Base-by-base conservation (phyloP, 2,797 vertebrate genomes). In the Megaceryle alcyon region DNA sequence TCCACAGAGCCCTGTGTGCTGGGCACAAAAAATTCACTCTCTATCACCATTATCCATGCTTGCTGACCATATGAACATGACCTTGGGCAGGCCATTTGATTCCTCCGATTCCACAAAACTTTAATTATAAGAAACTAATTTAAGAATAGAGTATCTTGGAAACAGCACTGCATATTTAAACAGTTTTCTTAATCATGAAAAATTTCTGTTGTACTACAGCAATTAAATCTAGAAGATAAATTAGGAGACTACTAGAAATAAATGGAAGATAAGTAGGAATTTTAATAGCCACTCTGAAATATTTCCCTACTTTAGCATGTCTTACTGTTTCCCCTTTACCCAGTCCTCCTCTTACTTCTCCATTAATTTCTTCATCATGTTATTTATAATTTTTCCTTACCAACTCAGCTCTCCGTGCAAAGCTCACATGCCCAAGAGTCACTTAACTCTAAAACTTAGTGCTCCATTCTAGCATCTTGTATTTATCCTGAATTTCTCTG, bases 241-340 rank as follows among this genome's bases (percentile, higher is more conserved):
- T 53, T 20, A 80, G 0, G 0, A 79, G 22, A 87, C 20, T 26
- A 71, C 5, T 37, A 88, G 61, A 89, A 82, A 37, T 33, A 85
- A 93, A 77, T n/a, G 3, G 33, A 73, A 91, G 26, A 19, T 37
- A 87, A 87, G 3, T 26, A 43, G 86, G 18, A 64, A 82, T 65
- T 77, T 3, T 64, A 33, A 61, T 2, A 86, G 68, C 12, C 37
- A 54, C 21, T 63, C 43, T 57, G 66, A 76, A 87, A 73, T 10
- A 17, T 0, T 41, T 5, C n/a, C 12, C 35, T 59, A 37, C 22
- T 81, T 92, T 39, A 56, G 8, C 3, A 8, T 0, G 0, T 37
- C 54, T 65, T 33, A 26, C 2, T 53, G 41, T 28, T 83, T 83
- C 13, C 26, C 19, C 44, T 23, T 61, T 39, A 46, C 14, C 3